phyloP scores from a whole-genome alignment of 1,140 invertebrate species.

The Armadillidium nasatum region DNA sequence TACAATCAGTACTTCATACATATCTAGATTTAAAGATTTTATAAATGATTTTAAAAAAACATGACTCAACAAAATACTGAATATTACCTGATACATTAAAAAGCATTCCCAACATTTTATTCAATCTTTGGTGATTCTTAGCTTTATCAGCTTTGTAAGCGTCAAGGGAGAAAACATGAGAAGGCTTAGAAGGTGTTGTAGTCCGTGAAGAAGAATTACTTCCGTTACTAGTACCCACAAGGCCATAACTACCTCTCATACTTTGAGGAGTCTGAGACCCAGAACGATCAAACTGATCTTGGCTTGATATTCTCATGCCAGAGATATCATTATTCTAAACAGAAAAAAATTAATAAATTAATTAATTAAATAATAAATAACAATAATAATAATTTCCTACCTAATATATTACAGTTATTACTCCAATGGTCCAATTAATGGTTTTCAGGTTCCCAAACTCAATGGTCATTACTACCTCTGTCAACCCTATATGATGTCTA shows the following conservation, averaged over 20 bases:
- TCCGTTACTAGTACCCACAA: slow-evolving; percentile 17
- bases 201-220: slow-evolving; percentile 28
- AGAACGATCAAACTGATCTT: slow-evolving; percentile 32
- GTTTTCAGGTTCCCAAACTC: too few species aligned
- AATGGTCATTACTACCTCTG: too few species aligned
- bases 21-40: too few species aligned
- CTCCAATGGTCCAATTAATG: too few species aligned
- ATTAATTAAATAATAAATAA: too few species aligned
- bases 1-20: too few species aligned
- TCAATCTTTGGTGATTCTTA: slow-evolving; percentile 34
- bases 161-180: slow-evolving; percentile 35
- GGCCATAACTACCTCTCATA: slow-evolving; percentile 13
- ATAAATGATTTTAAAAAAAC: too few species aligned
- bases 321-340: slow-evolving; percentile 7
- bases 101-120: slow-evolving; percentile 37
- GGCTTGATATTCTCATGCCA: slow-evolving; percentile 25
- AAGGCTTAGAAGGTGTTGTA: slow-evolving; percentile 30
- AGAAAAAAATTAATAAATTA: not conserved
- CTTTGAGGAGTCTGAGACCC: slow-evolving; percentile 35
- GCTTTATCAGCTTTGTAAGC: slow-evolving; percentile 35
- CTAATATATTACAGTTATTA: too few species aligned
- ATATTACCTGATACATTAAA: slow-evolving; percentile 26
- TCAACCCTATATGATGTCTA: too few species aligned
- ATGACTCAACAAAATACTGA: too few species aligned
- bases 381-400: too few species aligned